These are phyloP conservation scores for Nematolebias whitei DNA, from an alignment of 2,113 vertebrate genomes.

Conservation along the genomic window DNA sequence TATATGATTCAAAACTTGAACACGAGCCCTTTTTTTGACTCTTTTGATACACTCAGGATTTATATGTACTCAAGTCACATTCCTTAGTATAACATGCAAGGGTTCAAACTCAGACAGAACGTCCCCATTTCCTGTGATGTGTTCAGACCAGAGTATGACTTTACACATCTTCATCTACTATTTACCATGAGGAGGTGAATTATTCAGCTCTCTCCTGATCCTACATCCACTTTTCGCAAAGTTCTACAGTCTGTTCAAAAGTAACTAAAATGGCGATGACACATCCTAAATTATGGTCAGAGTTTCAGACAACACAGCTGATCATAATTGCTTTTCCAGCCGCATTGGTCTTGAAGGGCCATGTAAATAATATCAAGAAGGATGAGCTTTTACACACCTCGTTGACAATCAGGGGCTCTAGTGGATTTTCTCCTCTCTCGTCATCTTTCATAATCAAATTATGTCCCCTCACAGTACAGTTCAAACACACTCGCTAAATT, in stretches of 20 bases:
- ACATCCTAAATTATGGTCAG: constrained; percentile 2
- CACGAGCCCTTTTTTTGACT: background rate
- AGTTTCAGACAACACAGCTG: constrained; percentile 22
- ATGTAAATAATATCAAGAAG: constrained; percentile 57
- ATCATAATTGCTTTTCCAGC: constrained; percentile 56
- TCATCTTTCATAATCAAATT: constrained; percentile 62
- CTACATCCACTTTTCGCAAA: constrained; percentile 6
- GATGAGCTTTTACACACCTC: constrained; percentile 61
- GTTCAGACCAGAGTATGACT: constrained; percentile 25
- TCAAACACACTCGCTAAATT: constrained; percentile 50
- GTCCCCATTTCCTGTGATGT: constrained; percentile 8
- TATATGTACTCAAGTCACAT: constrained; percentile 4
- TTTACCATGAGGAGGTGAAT: constrained; percentile 33
- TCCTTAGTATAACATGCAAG: constrained; percentile 4
- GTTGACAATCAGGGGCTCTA: constrained; percentile 33
- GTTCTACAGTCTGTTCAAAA: background rate
- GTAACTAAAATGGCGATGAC: background rate
- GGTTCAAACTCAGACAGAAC: constrained; percentile 22
- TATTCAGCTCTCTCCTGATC: constrained; percentile 31
- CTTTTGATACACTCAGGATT: constrained; percentile 14
- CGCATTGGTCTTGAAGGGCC: constrained; percentile 42
- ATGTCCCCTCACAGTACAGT: constrained; percentile 55
- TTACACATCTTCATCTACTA: constrained; percentile 42
- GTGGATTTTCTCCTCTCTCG: constrained; percentile 7
- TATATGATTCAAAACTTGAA: constrained; percentile 16